Percentiles rank a stretch among this genome's conserved stretches.
These are phyloP conservation scores for Sciaenops ocellatus DNA, from an alignment of 2,797 vertebrate genomes.

Conservation along the genomic window DNA sequence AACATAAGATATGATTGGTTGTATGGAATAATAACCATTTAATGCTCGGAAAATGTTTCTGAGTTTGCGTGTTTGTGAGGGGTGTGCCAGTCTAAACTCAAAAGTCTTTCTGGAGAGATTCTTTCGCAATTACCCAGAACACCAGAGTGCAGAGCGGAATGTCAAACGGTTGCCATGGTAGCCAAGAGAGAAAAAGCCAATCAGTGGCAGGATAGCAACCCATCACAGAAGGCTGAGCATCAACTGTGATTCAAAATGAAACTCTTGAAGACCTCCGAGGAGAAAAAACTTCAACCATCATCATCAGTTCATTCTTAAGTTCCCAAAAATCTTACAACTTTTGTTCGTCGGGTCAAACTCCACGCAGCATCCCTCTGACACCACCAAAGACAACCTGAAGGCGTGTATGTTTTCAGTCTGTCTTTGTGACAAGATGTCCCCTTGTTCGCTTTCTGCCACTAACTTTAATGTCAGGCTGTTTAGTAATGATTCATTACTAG, in stretches of 20 bases:
- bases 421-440: background rate
- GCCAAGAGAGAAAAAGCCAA: slow-evolving; percentile 21
- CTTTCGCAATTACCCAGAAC: slow-evolving; percentile 42
- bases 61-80: background rate
- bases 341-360: background rate
- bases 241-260: background rate
- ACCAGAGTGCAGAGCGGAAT: slow-evolving; percentile 24
- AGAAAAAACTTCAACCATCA: background rate
- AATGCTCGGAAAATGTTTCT: slow-evolving; percentile 15
- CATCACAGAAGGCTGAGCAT: slow-evolving; percentile 2
- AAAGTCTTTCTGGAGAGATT: slow-evolving; percentile 39
- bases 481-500: background rate
- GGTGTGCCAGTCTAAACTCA: slow-evolving; percentile 13
- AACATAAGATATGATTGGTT: slow-evolving; percentile 33
- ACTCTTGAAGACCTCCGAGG: background rate
- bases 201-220: background rate
- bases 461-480: background rate
- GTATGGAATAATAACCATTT: slow-evolving; percentile 39
- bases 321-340: background rate
- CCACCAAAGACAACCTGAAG: background rate
- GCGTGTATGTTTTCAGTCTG: background rate
- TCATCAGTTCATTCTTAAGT: background rate
- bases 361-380: background rate
- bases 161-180: slow-evolving; percentile 39
- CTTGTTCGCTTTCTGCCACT: background rate